Conservation (phyloP, 23 tunicate species). For the Halocynthia aurantium region DNA sequence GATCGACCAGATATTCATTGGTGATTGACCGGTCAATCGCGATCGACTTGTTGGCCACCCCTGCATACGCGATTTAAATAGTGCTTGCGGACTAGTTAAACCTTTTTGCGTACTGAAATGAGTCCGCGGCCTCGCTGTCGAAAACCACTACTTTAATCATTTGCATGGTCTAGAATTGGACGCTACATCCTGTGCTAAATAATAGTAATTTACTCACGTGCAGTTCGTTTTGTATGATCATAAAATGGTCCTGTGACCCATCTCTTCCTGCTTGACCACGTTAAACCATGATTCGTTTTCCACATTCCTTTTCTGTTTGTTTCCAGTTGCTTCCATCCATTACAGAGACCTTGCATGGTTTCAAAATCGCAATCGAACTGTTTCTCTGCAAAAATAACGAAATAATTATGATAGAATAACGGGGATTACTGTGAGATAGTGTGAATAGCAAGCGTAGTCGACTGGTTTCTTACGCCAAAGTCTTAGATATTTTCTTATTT, state of each 20-base stretch:
- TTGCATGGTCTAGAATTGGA: no score
- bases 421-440: no score
- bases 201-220: background rate
- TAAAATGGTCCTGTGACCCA: slow-evolving; percentile 5
- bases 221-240: background rate
- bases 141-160: no score
- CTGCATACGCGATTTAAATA: no score
- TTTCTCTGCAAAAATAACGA: background rate
- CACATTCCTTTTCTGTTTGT: background rate
- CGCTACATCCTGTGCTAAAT: background rate
- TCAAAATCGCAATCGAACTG: slow-evolving; percentile 1
- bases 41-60: no score
- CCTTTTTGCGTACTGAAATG: background rate
- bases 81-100: background rate
- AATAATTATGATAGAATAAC: no score
- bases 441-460: no score
- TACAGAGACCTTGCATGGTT: background rate
- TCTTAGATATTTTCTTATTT: no score
- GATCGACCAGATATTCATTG: no score
- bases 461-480: no score
- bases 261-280: background rate
- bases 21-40: no score
- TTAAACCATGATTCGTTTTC: background rate
- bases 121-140: background rate
- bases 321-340: background rate